Evolutionary conservation across 1,140 invertebrate species (phyloP), one percentile per base, ranked within the genome.

Genomic region (Ceratina japonica): DNA sequence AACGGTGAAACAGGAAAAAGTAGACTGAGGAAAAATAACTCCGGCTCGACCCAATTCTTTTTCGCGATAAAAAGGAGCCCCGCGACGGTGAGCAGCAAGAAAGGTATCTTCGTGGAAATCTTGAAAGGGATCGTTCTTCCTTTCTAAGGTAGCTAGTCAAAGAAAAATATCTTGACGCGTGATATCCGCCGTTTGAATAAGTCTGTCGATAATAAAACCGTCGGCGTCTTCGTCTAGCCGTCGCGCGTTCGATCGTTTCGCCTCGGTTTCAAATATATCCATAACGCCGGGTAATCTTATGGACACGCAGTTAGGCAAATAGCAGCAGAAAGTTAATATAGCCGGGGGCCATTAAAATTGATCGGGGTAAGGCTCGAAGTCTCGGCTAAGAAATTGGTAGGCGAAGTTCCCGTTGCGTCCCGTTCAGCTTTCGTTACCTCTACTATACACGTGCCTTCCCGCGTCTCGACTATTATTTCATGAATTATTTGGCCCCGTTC

Each of bases 401-500:
- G 59, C 56, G 56, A 79, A 59, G 61, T 65, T 64, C 73, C n/a
- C 31, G 51, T 58, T 24, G 24, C 18, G n/a, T n/a, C 52, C 58
- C 37, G 44, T 63, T 64, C 16, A 62, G 61, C 81, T 74, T 75
- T 71, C 68, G 65, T 70, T 63, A 24, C 64, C 49, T 54, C 15
- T 59, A n/a, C n/a, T n/a, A 24, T n/a, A 81, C 72, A 37, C 27
- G 52, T 59, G 49, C 16, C 20, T 58, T 10, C 51, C 65, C 61
- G 24, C n/a, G 59, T 68, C 49, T 62, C 72, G 44, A 51, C 18
- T 54, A 62, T 70, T 81, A 72, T 75, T 70, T 75, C 75, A 75
- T 82, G 52, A 82, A 81, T 84, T 79, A 84, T 82, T 84, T 72
- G 74, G 70, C 72, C 71, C 71, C 61, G 52, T 78, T 75, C 66